A percentile compares a stretch with the other conserved stretches of the same genome.
phyloP scores from a whole-genome alignment of 2,888 invertebrate genomes.

The Muschampia plurimacula region DNA sequence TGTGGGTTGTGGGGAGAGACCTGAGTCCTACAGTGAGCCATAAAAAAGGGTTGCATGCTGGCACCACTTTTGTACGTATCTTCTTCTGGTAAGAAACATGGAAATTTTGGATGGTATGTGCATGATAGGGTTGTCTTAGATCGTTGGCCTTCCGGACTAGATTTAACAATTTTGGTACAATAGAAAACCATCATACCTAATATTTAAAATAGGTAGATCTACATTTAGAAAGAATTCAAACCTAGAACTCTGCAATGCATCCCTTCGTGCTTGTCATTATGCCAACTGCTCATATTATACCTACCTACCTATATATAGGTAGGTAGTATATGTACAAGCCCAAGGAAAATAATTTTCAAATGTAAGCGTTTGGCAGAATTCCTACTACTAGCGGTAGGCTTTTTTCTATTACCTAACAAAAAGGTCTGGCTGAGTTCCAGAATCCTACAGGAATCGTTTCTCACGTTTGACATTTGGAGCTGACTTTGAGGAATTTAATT shows the following conservation, averaged over 20 bases:
- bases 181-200: not conserved
- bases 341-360: conserved; percentile 11
- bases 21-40: too few species aligned
- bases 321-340: not conserved
- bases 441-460: conserved; percentile 53
- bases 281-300: not conserved
- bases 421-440: conserved; percentile 45
- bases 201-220: not conserved
- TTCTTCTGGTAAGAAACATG: too few species aligned
- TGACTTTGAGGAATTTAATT: conserved; percentile 28
- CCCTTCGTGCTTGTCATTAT: not conserved
- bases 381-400: conserved; percentile 39
- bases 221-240: not conserved
- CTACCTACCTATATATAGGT: not conserved
- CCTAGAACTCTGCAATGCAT: not conserved
- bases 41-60: too few species aligned
- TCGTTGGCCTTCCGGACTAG: too few species aligned
- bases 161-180: too few species aligned
- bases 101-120: too few species aligned
- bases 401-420: conserved; percentile 41
- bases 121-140: too few species aligned
- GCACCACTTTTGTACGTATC: too few species aligned
- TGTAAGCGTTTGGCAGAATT: conserved; percentile 29
- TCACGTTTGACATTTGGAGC: conserved; percentile 50
- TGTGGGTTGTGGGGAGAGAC: too few species aligned